A percentile compares a stretch with the other conserved stretches of the same genome.
Evolutionary conservation across 2,113 vertebrate genomes (phyloP).

Genomic region (Upupa epops): DNA sequence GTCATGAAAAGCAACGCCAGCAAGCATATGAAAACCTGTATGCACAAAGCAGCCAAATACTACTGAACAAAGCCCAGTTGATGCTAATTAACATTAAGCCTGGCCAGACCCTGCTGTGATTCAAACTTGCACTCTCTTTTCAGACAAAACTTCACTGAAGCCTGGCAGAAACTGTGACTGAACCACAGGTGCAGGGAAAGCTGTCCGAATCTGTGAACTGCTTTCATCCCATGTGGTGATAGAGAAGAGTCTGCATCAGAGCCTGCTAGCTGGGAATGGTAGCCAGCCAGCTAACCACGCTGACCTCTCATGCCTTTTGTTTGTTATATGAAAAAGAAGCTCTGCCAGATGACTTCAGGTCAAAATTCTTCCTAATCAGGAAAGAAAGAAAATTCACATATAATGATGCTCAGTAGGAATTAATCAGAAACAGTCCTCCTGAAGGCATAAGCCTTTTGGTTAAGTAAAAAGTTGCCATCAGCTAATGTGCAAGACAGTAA

Average conservation of each 20-base stretch:
- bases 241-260: neutral
- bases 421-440: neutral
- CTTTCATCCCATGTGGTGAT: neutral
- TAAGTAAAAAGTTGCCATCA: conserved; percentile 48
- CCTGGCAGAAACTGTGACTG: neutral
- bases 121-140: neutral
- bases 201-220: neutral
- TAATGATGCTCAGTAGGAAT: neutral
- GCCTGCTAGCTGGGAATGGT: neutral
- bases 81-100: conserved; percentile 3
- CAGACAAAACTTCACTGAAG: conserved; percentile 16
- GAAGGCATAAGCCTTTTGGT: neutral
- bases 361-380: neutral
- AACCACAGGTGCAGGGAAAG: conserved; percentile 13
- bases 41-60: neutral
- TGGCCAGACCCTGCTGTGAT: conserved; percentile 2
- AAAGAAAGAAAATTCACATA: neutral
- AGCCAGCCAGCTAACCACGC: conserved; percentile 13
- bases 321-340: neutral
- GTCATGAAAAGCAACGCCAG: neutral
- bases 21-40: neutral
- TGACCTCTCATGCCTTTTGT: neutral
- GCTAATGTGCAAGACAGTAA: conserved; percentile 36
- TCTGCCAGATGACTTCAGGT: conserved; percentile 10
- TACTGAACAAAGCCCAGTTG: neutral